Percentiles rank a stretch among this genome's conserved stretches.
These are phyloP conservation scores for Antechinus stuartii DNA, from an alignment of 2,113 vertebrate species.

Conservation along the genomic window DNA sequence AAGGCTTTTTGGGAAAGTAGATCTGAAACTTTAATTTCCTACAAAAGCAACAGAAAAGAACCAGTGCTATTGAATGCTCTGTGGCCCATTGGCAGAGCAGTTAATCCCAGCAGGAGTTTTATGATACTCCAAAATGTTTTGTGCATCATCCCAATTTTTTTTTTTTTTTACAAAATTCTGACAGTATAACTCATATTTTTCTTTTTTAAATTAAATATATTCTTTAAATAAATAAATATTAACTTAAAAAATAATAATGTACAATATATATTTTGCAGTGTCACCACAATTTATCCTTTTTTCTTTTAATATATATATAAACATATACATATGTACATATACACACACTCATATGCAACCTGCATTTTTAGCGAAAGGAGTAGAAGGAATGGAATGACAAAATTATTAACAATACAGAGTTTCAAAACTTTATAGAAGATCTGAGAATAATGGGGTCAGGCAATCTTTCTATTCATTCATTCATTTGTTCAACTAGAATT, in stretches of 20 bases:
- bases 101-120: background rate
- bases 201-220: constrained; percentile 12
- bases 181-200: constrained; percentile 6
- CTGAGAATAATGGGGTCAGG: background rate
- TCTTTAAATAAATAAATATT: background rate
- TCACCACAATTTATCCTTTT: constrained; percentile 4
- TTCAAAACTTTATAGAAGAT: background rate
- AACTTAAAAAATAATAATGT: background rate
- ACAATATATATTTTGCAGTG: background rate
- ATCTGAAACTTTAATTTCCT: background rate
- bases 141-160: background rate
- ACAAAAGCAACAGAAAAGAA: background rate
- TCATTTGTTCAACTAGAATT: background rate
- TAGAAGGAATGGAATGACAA: background rate
- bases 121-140: background rate
- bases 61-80: background rate
- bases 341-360: background rate
- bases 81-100: background rate
- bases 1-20: background rate
- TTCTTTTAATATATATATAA: constrained; percentile 1
- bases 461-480: background rate
- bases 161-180: constrained; percentile 19
- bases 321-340: background rate
- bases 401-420: background rate
- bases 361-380: background rate